Percentiles rank a stretch among this genome's conserved stretches.
Evolutionary conservation across 2,888 invertebrate species (phyloP).

Genomic region (Furcula furcula): DNA sequence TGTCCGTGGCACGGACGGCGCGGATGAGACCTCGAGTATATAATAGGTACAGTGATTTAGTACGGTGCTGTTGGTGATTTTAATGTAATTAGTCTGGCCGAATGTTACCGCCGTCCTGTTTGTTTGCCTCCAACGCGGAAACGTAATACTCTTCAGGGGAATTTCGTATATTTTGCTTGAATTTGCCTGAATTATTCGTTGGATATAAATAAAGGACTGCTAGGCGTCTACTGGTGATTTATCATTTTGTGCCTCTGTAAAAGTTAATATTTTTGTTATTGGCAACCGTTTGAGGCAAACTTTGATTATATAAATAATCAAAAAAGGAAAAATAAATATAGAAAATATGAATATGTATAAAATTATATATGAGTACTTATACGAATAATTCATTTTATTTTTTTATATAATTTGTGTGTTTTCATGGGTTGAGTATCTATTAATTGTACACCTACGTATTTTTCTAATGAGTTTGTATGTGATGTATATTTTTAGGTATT

Average conservation of each 20-base stretch:
- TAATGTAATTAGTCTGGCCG: conserved; percentile 72
- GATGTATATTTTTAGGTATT: too few relatives aligned
- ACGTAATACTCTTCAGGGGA: conserved; percentile 32
- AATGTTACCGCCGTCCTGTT: conserved; percentile 59
- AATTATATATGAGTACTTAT: too few relatives aligned
- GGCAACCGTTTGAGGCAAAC: too few relatives aligned
- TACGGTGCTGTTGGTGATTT: conserved; percentile 67
- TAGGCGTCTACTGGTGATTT: conserved; percentile 14
- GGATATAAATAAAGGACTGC: conserved; percentile 29
- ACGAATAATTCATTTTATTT: too few relatives aligned
- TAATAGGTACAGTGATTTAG: conserved; percentile 77
- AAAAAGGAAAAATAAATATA: too few relatives aligned
- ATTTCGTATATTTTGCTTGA: conserved; percentile 30
- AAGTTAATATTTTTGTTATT: conserved; percentile 4
- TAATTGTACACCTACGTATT: too few relatives aligned
- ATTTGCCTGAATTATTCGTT: conserved; percentile 30
- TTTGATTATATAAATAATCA: too few relatives aligned
- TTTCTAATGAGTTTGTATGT: too few relatives aligned
- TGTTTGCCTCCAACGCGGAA: conserved; percentile 40
- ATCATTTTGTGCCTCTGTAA: conserved; percentile 13
- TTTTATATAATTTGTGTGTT: too few relatives aligned
- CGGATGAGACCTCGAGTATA: conserved; percentile 71
- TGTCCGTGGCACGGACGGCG: conserved; percentile 63
- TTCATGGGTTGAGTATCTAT: too few relatives aligned
- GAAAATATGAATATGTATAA: too few relatives aligned